Percentiles rank a stretch among this genome's conserved stretches.
Evolutionary conservation across 2,888 invertebrate genomes (phyloP).

Genomic region (Sympetrum striolatum): DNA sequence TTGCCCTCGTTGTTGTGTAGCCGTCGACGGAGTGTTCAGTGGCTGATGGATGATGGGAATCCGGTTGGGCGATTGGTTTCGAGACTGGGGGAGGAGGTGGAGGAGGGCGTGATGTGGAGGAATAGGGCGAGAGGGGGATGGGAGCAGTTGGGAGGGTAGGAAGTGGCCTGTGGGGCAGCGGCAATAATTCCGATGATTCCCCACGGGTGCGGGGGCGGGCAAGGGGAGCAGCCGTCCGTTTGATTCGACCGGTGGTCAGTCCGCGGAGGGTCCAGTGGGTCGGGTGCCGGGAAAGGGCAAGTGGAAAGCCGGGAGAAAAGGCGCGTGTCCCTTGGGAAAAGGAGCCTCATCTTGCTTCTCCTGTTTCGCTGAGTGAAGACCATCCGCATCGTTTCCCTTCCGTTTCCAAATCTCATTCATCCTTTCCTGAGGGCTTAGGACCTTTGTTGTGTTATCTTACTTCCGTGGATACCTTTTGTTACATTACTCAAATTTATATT

Average conservation of each 20-base stretch:
- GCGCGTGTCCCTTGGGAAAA: background rate
- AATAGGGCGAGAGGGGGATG: background rate
- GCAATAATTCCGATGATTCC: constrained; percentile 36
- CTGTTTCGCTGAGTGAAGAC: background rate
- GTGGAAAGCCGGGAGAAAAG: background rate
- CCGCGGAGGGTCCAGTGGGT: background rate
- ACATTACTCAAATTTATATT: no score
- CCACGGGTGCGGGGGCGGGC: constrained; percentile 19
- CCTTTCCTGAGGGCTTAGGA: no score
- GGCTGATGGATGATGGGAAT: constrained; percentile 27
- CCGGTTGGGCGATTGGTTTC: constrained; percentile 27
- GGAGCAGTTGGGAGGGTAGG: background rate
- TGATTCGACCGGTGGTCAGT: constrained; percentile 42
- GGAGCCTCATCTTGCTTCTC: background rate
- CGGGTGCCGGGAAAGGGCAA: background rate
- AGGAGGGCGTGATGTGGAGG: background rate
- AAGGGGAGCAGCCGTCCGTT: constrained; percentile 9
- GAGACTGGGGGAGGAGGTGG: background rate
- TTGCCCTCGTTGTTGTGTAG: background rate
- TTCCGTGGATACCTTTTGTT: no score
- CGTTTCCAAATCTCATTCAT: background rate
- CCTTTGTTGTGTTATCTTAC: no score
- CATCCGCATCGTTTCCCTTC: background rate
- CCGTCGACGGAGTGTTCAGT: background rate
- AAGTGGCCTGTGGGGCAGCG: constrained; percentile 2